Conservation (phyloP, 2,797 vertebrate species). For the Phoxinus dragarum region DNA sequence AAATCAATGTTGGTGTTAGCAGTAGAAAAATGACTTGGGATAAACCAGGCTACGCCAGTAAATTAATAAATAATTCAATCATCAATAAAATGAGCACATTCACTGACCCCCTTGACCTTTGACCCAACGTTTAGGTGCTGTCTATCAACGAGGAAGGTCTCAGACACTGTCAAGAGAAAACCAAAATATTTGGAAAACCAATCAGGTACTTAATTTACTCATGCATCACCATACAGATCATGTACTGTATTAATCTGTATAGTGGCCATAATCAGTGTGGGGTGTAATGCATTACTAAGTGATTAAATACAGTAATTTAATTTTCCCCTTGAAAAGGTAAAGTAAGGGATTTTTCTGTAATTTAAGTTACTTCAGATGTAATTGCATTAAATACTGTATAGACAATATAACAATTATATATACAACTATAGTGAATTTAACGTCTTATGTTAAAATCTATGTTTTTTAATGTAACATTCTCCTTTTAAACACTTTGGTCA, state of each 20-base stretch:
- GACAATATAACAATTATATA: too few relatives aligned
- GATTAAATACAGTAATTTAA: neutral
- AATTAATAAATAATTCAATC: neutral
- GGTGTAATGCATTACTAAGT: neutral
- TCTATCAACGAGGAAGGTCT: constrained; percentile 94
- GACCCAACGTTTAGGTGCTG: constrained; percentile 80
- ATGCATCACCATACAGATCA: neutral
- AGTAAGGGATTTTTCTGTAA: too few relatives aligned
- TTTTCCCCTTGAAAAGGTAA: too few relatives aligned
- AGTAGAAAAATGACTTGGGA: neutral
- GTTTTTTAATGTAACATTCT: neutral
- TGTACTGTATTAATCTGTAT: neutral
- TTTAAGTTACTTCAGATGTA: neutral
- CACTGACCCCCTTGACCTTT: neutral
- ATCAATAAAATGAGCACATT: neutral
- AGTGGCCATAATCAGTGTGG: neutral
- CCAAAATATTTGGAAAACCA: constrained; percentile 85
- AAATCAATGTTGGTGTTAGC: neutral
- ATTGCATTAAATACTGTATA: too few relatives aligned
- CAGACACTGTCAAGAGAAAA: constrained; percentile 90
- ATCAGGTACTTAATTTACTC: constrained; percentile 81
- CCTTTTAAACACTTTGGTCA: neutral
- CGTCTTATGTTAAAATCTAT: too few relatives aligned
- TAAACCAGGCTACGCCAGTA: neutral
- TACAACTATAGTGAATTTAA: neutral